phyloP scores from a whole-genome alignment of 2,113 vertebrate species.

The Triplophysa siluroides region DNA sequence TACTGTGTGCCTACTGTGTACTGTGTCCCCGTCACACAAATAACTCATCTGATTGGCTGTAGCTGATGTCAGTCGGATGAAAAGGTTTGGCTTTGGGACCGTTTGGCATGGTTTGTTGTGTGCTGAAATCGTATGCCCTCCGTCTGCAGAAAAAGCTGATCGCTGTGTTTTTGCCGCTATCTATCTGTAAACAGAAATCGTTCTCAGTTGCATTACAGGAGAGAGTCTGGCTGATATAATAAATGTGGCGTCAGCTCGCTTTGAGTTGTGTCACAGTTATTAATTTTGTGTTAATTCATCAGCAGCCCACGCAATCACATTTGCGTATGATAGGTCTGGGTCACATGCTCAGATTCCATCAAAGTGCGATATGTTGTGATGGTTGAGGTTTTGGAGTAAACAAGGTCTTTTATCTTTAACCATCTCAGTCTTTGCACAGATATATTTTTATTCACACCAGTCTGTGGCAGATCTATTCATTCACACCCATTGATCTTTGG shows the following conservation, averaged over 20 bases:
- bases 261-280: background rate
- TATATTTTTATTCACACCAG: too few relatives aligned
- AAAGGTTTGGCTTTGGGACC: conserved; percentile 9
- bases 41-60: background rate
- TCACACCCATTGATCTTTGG: background rate
- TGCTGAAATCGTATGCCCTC: conserved; percentile 1
- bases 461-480: background rate
- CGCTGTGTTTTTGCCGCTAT: background rate
- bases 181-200: conserved; percentile 11
- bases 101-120: conserved; percentile 9
- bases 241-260: conserved; percentile 2
- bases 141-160: background rate
- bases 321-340: background rate
- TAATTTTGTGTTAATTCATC: background rate
- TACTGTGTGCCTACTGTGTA: background rate
- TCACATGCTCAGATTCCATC: background rate
- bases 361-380: background rate
- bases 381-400: background rate
- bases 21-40: conserved; percentile 5
- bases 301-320: background rate
- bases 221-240: background rate
- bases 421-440: background rate
- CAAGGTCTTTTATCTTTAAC: background rate
- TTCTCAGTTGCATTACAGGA: background rate
- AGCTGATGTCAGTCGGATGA: background rate